Evolutionary conservation across 2,113 vertebrate genomes (phyloP), one percentile per base, ranked within the genome.

Genomic region (Pterocles gutturalis): DNA sequence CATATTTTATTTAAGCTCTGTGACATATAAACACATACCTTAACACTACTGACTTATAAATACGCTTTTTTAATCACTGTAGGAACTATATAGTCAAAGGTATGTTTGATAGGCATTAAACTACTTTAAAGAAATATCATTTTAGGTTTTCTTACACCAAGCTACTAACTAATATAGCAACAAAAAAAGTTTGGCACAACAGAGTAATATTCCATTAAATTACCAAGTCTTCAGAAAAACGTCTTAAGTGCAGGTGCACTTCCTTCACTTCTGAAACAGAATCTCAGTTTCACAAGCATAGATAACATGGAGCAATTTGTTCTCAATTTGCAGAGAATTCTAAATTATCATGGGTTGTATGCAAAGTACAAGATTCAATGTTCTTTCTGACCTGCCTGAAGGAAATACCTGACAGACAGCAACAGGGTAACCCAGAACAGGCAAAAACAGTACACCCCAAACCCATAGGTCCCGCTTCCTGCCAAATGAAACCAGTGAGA

Each of bases 1-100:
- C 86, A 72, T 95, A 93, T 92, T 96, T 95, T 95, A 96, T 84
- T 75, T 60, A 96, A 53, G 77, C 62, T 92, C 94, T 87, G 86
- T 49, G 73, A 92, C 94, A 97, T 95, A 96, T 96, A 96, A 97
- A 97, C 94, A 95, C 91, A 15, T 94, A 95, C 94, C 90, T 95
- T 94, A 92, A 90, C 90, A 92, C 80, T 95, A 71, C 61, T 65
- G 57, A 79, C 80, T 83, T 55, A 87, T 8, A 94, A 93, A 90
- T 83, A 90, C 3, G 34, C 73, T 82, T 90, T 94, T 94, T 71
- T 89, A 90, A 92, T 80, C 86, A 79, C 94, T 43, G 49, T 18
- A 94, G 87, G 77, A 93, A 96, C 93, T 87, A 49, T 49, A 94
- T 87, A 82, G 71, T 82, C 84, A 81, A 73, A 90, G 38, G 55